These are phyloP conservation scores for Sylvia borin DNA, from an alignment of 2,797 vertebrate genomes.

Conservation along the genomic window DNA sequence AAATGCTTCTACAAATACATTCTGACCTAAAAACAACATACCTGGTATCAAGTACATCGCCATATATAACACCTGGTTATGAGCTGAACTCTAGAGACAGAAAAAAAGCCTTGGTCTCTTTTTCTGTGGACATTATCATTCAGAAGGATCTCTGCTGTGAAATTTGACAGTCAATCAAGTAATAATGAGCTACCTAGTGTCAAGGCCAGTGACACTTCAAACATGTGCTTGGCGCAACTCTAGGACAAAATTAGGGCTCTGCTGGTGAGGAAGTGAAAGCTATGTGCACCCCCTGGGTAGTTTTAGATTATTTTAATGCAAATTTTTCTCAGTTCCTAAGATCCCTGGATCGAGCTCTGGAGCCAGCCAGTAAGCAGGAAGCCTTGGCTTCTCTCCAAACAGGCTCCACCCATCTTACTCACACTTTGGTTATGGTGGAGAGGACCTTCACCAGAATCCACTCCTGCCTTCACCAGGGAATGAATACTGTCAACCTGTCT, in stretches of 20 bases:
- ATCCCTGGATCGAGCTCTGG: not conserved
- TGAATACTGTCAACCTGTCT: not conserved
- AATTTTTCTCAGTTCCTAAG: not conserved
- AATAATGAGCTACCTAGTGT: not conserved
- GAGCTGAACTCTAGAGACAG: not conserved
- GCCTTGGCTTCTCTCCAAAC: not conserved
- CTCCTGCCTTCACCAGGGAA: not conserved
- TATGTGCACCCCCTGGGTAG: not conserved
- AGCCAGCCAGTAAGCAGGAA: not conserved
- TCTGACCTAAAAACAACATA: not conserved
- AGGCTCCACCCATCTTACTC: not conserved
- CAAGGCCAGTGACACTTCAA: not conserved
- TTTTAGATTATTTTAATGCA: not conserved
- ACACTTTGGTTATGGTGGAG: not conserved
- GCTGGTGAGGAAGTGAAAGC: not conserved
- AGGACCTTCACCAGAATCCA: not conserved
- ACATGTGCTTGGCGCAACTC: not conserved
- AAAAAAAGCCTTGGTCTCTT: not conserved
- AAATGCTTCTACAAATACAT: not conserved
- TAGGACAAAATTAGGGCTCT: not conserved
- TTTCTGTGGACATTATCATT: not conserved
- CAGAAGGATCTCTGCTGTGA: not conserved
- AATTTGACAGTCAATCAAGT: conserved; percentile 24
- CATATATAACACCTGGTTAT: not conserved
- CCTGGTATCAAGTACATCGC: not conserved